Base-by-base conservation (phyloP, 2,113 vertebrate species). In the Engraulis encrasicolus region DNA sequence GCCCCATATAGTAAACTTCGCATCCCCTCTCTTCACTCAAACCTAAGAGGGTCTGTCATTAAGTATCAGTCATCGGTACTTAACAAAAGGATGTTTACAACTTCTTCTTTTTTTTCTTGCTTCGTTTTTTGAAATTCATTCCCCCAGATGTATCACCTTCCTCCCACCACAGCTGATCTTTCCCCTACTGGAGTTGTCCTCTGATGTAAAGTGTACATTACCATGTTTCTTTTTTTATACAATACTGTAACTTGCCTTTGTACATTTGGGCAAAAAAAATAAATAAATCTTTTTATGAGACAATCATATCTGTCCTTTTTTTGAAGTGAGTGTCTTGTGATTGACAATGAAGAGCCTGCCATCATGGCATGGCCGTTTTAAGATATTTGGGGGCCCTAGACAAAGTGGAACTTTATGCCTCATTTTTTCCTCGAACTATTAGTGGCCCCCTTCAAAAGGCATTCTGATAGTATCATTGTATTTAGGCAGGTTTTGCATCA, bases 241-340 rank as follows among this genome's bases (percentile, higher is more conserved):
- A 95, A 97, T 97, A 96, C 96, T 97, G 96, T 96, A 96, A 96
- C 96, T 97, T 96, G 96, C 97, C 96, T 96, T 95, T 97, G 97
- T 97, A 97, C 96, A 96, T 96, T 97, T 92, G 95, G 97, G 97
- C 97, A 96, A 96, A 95, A 97, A 97, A 95, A 94, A 89, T 89
- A 95, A 94, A 89, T 89, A 98, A 98, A 98, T 98, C 97, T 98
- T 99, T 97, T 97, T 97, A 98, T 97, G 97, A 98, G 97, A 98
- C 96, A 96, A 96, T 97, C 95, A 96, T 92, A 95, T 82, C 90
- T 94, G 94, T 94, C 91, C 78, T 92, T 88, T 84, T 88, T 61
- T 86, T 49, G 4, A 45, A 45, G 40, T n/a, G n/a, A 45, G 40
- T 61, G 61, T 89, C 83, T 83, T 23, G 92, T 88, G 66, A 74